These are phyloP conservation scores for Drymodes brunneopygia DNA, from an alignment of 2,113 vertebrate species.

Conservation along the genomic window DNA sequence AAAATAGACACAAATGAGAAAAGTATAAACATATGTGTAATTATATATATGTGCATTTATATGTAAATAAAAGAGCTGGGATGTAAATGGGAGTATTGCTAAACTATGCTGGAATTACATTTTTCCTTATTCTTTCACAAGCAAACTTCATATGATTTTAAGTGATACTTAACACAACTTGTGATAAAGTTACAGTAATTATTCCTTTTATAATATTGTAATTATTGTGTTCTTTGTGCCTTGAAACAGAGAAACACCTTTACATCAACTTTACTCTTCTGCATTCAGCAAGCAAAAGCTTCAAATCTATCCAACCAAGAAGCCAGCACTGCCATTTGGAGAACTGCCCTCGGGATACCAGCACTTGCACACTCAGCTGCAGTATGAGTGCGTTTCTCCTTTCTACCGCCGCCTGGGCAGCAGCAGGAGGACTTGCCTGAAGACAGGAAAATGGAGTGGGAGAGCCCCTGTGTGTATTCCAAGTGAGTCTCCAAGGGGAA, in stretches of 20 bases:
- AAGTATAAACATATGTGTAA: background rate
- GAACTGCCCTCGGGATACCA: conserved; percentile 86
- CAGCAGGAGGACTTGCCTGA: conserved; percentile 89
- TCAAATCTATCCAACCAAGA: conserved; percentile 77
- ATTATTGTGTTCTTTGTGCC: background rate
- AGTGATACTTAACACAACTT: background rate
- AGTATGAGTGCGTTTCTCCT: conserved; percentile 88
- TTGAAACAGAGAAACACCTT: conserved; percentile 84
- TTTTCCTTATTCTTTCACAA: background rate
- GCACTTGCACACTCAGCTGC: conserved; percentile 89
- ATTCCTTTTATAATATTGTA: background rate
- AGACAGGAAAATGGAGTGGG: conserved; percentile 97
- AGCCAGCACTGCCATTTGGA: conserved; percentile 71
- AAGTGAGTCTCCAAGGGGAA: conserved; percentile 76
- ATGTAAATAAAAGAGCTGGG: background rate
- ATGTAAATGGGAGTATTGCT: background rate
- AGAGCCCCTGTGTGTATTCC: conserved; percentile 91
- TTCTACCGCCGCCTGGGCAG: conserved; percentile 93
- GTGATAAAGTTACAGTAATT: background rate
- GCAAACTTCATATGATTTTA: background rate
- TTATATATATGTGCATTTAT: background rate
- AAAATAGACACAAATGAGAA: background rate
- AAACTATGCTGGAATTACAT: background rate
- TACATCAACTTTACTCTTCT: conserved; percentile 86
- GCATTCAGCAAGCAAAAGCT: conserved; percentile 74